These are phyloP conservation scores for Elysia crispata DNA, from an alignment of 2,888 invertebrate genomes.

Conservation along the genomic window DNA sequence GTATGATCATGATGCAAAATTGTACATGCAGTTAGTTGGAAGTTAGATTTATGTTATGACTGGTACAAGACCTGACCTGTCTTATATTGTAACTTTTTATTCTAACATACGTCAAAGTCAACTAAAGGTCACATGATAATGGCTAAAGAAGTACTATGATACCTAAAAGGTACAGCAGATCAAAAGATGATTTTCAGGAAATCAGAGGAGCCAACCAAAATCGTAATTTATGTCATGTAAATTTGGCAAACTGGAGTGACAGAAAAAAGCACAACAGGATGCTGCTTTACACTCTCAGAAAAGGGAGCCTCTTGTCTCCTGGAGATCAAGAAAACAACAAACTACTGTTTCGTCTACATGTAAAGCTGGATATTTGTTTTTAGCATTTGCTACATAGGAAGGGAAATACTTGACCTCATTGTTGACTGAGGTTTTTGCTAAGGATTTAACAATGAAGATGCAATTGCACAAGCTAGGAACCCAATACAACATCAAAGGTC, in stretches of 20 bases:
- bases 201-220: no score
- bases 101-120: slow-evolving; percentile 39
- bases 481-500: slow-evolving; percentile 6
- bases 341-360: slow-evolving; percentile 47
- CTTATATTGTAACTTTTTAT: slow-evolving; percentile 39
- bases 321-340: slow-evolving; percentile 50
- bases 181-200: slow-evolving; percentile 31
- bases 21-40: slow-evolving; percentile 20
- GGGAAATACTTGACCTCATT: no score
- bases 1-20: background rate
- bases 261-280: slow-evolving; percentile 37
- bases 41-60: slow-evolving; percentile 43
- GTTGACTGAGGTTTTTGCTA: no score
- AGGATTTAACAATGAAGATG: slow-evolving; percentile 9
- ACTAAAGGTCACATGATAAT: background rate
- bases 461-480: slow-evolving; percentile 17
- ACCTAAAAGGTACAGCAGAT: slow-evolving; percentile 26
- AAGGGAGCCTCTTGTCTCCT: slow-evolving; percentile 46
- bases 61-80: slow-evolving; percentile 35
- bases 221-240: slow-evolving; percentile 31
- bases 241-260: slow-evolving; percentile 37
- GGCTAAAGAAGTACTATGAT: slow-evolving; percentile 35
- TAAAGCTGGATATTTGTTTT: slow-evolving; percentile 51
- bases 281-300: slow-evolving; percentile 38
- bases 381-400: background rate